These are phyloP conservation scores for Andrena praecox DNA, from an alignment of 2,888 invertebrate species.

Conservation along the genomic window DNA sequence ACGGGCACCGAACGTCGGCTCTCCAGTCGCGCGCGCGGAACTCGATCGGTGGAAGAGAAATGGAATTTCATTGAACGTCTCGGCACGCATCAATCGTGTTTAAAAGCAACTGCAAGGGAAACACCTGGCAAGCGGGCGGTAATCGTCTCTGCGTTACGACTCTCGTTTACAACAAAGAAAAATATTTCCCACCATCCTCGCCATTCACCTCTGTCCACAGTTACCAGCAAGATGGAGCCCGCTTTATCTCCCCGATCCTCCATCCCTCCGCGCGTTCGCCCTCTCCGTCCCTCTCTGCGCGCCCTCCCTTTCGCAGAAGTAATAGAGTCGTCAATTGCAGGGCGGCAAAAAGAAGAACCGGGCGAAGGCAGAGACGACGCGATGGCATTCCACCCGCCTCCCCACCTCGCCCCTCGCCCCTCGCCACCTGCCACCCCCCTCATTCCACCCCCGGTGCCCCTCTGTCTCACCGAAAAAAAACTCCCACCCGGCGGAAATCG, in stretches of 20 bases:
- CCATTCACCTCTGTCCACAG: conserved; percentile 61
- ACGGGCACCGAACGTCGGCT: no score
- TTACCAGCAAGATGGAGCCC: conserved; percentile 64
- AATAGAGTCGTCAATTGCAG: conserved; percentile 75
- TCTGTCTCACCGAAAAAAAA: conserved; percentile 64
- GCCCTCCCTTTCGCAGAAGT: conserved; percentile 66
- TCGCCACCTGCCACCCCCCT: conserved; percentile 5
- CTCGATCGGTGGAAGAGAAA: neutral
- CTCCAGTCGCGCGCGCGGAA: neutral
- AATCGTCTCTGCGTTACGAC: conserved; percentile 28
- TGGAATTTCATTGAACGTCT: conserved; percentile 7
- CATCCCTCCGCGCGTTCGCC: conserved; percentile 21
- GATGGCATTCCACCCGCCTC: conserved; percentile 45
- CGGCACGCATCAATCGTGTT: conserved; percentile 13
- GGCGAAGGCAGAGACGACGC: conserved; percentile 63
- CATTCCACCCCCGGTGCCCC: neutral
- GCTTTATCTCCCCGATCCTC: conserved; percentile 58
- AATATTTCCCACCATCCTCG: conserved; percentile 60
- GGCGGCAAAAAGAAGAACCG: conserved; percentile 66
- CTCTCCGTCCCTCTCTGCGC: conserved; percentile 28
- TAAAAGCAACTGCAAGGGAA: conserved; percentile 22
- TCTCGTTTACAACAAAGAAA: conserved; percentile 59
- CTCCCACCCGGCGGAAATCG: conserved; percentile 76
- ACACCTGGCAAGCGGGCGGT: conserved; percentile 36
- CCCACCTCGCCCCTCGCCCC: no score